Base-by-base conservation (phyloP, 2,113 vertebrate genomes). In the Poicephalus gulielmi region DNA sequence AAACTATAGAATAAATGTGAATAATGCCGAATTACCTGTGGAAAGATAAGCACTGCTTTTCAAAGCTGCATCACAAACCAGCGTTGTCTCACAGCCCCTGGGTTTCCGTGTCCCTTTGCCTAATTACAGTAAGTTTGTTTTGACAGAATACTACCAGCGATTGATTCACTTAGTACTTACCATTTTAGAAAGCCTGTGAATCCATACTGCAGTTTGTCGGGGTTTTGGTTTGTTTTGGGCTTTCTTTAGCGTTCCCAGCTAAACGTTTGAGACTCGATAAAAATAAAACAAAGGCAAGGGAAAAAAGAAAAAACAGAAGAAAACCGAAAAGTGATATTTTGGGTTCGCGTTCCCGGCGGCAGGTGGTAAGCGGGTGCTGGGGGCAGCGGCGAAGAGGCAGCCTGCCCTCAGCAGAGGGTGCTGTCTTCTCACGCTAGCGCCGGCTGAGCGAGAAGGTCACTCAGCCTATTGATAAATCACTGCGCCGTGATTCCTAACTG, bases 381-480 rank as follows among this genome's bases (percentile, higher is more conserved):
- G 33, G 57, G 13, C 57, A 13, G 57, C n/a, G 22, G n/a, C 33
- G 22, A 13, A 59, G 57, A 24, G 57, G 22, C 22, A 35, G 57
- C 33, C 57, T 35, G 57, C 41, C 91, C 52, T 53, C 98, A 97
- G 98, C 88, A 98, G 98, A 98, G 98, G 98, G 98, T 94, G 98
- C 98, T 98, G 98, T 98, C 98, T 97, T 98, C 98, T 96, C 98
- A 90, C 90, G 94, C 93, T 95, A 96, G 95, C 94, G 52, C 94
- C 86, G 96, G 97, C 93, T 62, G 82, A 96, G 89, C 97, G 97
- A 98, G 99, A 99, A 99, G 99, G 99, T 99, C 99, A 99, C 99
- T 99, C 98, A 97, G 98, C 98, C 98, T 99, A 99, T 99, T 99
- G 99, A 99, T 99, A 99, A 99, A 99, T 99, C 99, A 99, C 99